These are phyloP conservation scores for Hypotaenidia okinawae DNA, from an alignment of 2,797 vertebrate genomes.

Conservation along the genomic window DNA sequence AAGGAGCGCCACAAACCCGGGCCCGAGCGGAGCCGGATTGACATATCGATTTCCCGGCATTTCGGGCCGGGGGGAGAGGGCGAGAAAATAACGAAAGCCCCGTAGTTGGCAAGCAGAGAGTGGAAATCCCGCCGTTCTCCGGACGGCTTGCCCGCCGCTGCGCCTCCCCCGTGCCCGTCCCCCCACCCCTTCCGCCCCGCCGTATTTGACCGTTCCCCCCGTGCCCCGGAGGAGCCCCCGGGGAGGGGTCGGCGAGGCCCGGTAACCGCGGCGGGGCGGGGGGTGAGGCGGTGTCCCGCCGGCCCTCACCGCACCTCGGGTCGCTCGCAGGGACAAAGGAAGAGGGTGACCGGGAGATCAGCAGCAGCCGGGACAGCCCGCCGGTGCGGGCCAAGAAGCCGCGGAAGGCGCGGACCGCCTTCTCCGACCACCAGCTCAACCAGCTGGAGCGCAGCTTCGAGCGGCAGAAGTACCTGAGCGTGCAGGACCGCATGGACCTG, in stretches of 20 bases:
- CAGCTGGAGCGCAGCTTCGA: conserved; percentile 97
- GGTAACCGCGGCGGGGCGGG: not conserved
- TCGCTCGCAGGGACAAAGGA: conserved; percentile 87
- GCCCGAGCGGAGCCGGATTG: conserved; percentile 91
- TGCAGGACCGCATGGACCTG: conserved; percentile 98
- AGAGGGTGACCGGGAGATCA: conserved; percentile 93
- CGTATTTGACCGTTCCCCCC: not conserved
- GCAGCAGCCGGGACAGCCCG: conserved; percentile 95
- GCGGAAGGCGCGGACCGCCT: conserved; percentile 93
- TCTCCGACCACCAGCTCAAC: conserved; percentile 96
- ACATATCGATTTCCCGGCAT: conserved; percentile 91
- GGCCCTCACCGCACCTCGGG: conserved; percentile 1
- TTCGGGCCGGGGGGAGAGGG: conserved; percentile 54
- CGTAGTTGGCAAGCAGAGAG: conserved; percentile 76
- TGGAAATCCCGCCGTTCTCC: conserved; percentile 65
- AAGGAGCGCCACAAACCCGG: conserved; percentile 84
- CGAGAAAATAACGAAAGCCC: conserved; percentile 62
- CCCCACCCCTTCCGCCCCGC: not conserved
- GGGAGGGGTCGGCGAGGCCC: not conserved
- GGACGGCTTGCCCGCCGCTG: not conserved
- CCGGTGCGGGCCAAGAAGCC: conserved; percentile 93
- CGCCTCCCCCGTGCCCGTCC: too few relatives aligned
- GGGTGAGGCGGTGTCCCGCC: not conserved
- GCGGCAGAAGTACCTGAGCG: conserved; percentile 96
- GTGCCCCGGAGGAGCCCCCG: not conserved